A percentile compares a stretch with the other conserved stretches of the same genome.
These are phyloP conservation scores for Pogonomyrmex barbatus DNA, from an alignment of 1,140 invertebrate species.

Conservation along the genomic window DNA sequence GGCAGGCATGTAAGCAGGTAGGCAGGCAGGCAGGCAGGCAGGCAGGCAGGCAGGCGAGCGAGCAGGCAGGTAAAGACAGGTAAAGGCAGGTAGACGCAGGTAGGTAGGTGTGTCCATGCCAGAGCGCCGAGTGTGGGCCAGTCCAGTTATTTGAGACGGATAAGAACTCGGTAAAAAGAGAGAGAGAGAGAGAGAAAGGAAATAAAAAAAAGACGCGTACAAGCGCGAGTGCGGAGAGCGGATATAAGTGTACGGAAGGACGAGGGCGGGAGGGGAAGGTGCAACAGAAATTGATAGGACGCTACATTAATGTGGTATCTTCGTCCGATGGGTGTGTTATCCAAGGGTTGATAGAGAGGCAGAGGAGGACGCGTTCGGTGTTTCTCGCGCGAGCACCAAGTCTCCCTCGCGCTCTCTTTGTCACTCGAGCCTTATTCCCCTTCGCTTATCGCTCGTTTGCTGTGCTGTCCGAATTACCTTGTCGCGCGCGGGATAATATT, in stretches of 20 bases:
- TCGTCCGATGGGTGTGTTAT: slow-evolving; percentile 68
- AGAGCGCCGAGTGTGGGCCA: slow-evolving; percentile 76
- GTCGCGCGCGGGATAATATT: slow-evolving; percentile 69
- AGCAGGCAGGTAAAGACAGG: slow-evolving; percentile 48
- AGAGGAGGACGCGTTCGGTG: slow-evolving; percentile 39
- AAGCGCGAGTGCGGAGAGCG: not conserved
- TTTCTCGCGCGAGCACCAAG: not conserved
- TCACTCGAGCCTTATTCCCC: not conserved
- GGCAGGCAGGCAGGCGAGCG: slow-evolving; percentile 12
- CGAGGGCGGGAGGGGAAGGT: slow-evolving; percentile 13
- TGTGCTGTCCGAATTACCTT: slow-evolving; percentile 74
- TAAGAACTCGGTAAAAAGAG: slow-evolving; percentile 54
- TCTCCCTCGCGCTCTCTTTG: not conserved
- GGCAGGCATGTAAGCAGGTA: slow-evolving; percentile 4
- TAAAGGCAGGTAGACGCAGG: slow-evolving; percentile 63
- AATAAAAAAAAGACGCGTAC: not conserved
- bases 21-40: slow-evolving; percentile 10
- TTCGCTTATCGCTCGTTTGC: slow-evolving; percentile 34
- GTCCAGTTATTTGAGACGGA: slow-evolving; percentile 78
- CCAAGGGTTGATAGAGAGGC: slow-evolving; percentile 15
- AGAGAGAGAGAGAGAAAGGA: slow-evolving; percentile 28
- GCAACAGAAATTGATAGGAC: slow-evolving; percentile 74
- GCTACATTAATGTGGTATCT: slow-evolving; percentile 66
- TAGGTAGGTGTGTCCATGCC: slow-evolving; percentile 70
- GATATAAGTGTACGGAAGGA: slow-evolving; percentile 53